These are phyloP conservation scores for Virgularia gustaviana DNA, from an alignment of 92 coral and sea anemone species.

Conservation along the genomic window DNA sequence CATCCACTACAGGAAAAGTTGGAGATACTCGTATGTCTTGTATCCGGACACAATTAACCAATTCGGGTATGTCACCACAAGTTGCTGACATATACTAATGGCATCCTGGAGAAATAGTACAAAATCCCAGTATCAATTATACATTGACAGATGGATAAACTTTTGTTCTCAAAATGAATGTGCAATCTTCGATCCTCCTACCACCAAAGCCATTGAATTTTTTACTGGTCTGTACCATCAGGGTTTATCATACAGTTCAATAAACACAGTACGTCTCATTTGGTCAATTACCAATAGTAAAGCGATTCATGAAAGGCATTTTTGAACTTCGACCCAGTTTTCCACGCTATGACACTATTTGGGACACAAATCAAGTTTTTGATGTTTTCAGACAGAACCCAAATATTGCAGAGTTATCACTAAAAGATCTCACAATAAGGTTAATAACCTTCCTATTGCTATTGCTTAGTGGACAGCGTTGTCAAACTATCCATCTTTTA, in stretches of 20 bases:
- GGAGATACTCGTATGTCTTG: not conserved
- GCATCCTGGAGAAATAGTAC: slow-evolving; percentile 48
- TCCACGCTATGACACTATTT: slow-evolving; percentile 40
- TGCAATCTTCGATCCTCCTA: slow-evolving; percentile 17
- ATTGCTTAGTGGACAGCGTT: too few relatives aligned
- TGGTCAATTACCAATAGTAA: slow-evolving; percentile 56
- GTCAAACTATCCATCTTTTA: too few relatives aligned
- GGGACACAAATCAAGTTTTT: slow-evolving; percentile 29
- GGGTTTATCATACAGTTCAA: slow-evolving; percentile 33
- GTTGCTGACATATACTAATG: slow-evolving; percentile 5
- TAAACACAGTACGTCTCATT: slow-evolving; percentile 42
- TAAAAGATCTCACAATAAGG: too few relatives aligned
- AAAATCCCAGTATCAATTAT: slow-evolving; percentile 2
- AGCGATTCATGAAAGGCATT: too few relatives aligned
- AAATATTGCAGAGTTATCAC: too few relatives aligned
- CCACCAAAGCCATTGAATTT: slow-evolving; percentile 19
- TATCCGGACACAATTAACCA: slow-evolving; percentile 41
- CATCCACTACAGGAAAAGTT: slow-evolving; percentile 4
- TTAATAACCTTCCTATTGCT: too few relatives aligned
- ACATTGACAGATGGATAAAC: not conserved
- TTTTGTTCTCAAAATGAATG: slow-evolving; percentile 18
- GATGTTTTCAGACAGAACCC: slow-evolving; percentile 30
- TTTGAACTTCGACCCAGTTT: slow-evolving; percentile 39
- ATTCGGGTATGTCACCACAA: slow-evolving; percentile 12
- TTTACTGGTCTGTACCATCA: slow-evolving; percentile 26